phyloP scores from a whole-genome alignment of 2,113 vertebrate genomes.

The Myrmecophaga tridactyla region DNA sequence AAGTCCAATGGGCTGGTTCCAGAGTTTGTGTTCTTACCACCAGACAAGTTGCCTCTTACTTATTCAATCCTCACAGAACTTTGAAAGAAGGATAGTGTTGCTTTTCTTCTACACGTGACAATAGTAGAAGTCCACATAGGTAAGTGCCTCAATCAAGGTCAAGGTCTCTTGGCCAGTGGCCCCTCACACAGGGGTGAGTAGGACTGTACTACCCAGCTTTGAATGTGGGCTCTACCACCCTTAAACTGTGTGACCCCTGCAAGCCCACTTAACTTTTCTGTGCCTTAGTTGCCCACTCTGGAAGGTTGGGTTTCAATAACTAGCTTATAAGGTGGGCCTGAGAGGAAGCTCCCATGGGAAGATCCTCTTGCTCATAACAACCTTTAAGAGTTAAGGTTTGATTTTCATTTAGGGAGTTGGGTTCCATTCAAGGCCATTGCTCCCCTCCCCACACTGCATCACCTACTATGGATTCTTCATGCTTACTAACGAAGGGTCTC shows the following conservation, averaged over 20 bases:
- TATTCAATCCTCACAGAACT: background rate
- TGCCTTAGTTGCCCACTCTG: background rate
- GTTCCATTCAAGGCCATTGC: background rate
- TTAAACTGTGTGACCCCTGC: background rate
- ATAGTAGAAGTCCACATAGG: background rate
- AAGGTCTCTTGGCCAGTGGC: too few species aligned
- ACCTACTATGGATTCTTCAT: background rate
- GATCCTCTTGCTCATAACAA: background rate
- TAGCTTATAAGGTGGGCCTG: background rate
- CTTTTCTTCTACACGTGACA: background rate
- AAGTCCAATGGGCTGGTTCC: background rate
- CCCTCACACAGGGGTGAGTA: background rate
- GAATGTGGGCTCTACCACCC: background rate
- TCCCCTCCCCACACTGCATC: background rate
- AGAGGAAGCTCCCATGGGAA: accelerated
- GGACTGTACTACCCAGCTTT: background rate
- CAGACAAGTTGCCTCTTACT: background rate
- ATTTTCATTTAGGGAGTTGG: background rate
- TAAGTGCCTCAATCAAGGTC: accelerated
- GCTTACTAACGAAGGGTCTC: background rate
- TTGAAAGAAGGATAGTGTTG: background rate
- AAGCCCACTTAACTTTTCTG: background rate
- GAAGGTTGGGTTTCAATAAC: background rate
- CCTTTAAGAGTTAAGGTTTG: background rate
- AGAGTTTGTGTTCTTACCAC: background rate